Evolutionary conservation across 2,797 vertebrate species (phyloP).

Genomic region (Florisuga fusca): DNA sequence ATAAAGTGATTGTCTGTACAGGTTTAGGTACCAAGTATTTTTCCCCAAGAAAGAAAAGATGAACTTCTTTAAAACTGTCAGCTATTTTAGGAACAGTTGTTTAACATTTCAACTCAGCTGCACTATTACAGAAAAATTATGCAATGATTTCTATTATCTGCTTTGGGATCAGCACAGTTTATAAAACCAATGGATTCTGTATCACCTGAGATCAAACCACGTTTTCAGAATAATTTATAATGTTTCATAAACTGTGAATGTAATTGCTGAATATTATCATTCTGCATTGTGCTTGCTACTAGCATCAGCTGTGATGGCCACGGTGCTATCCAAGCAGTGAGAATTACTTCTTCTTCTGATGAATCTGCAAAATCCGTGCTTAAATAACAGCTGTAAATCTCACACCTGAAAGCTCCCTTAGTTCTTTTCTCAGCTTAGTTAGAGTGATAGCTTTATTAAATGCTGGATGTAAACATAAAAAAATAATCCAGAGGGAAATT

Average conservation of each 20-base stretch:
- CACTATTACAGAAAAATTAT: conserved; percentile 23
- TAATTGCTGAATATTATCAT: neutral
- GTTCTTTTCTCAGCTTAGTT: neutral
- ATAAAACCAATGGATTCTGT: neutral
- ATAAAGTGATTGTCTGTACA: neutral
- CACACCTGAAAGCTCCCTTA: neutral
- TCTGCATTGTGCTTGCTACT: neutral
- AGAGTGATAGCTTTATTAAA: conserved; percentile 7
- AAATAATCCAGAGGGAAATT: neutral
- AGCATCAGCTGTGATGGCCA: neutral
- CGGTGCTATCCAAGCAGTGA: conserved; percentile 11
- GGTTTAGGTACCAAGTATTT: neutral
- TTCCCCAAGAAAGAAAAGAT: neutral
- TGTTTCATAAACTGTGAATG: conserved; percentile 19
- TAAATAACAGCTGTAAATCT: conserved; percentile 23
- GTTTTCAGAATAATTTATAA: conserved; percentile 28
- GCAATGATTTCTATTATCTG: conserved; percentile 13
- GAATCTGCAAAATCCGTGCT: conserved; percentile 3
- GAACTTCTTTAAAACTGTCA: conserved; percentile 6
- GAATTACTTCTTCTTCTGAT: neutral
- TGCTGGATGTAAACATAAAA: neutral
- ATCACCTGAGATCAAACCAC: conserved; percentile 1
- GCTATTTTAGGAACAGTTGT: conserved; percentile 21
- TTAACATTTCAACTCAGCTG: conserved; percentile 34
- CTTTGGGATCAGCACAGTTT: conserved; percentile 41